Evolutionary conservation across 2,888 invertebrate genomes (phyloP).

Genomic region (Gnatocerus cornutus): DNA sequence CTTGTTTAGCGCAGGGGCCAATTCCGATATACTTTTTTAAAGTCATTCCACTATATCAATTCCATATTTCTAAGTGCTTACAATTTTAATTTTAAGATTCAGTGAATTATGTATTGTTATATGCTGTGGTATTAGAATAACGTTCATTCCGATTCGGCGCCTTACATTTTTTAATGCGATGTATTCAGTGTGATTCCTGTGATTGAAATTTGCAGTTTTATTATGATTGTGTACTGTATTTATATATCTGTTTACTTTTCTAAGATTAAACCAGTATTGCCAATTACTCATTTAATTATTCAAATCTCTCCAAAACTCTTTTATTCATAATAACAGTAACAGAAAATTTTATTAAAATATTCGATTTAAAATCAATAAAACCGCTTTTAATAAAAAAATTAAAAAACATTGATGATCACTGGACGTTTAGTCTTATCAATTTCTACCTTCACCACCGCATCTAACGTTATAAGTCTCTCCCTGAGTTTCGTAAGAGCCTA

Average conservation of each 20-base stretch:
- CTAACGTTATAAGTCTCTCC: conserved; percentile 58
- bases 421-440: conserved; percentile 58
- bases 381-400: too few species aligned
- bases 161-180: conserved; percentile 3
- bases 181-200: conserved; percentile 26
- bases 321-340: too few species aligned
- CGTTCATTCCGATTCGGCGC: conserved; percentile 34
- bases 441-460: conserved; percentile 63
- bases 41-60: conserved; percentile 29
- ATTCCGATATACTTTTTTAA: conserved; percentile 69
- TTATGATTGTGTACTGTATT: conserved; percentile 38
- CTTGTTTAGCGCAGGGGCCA: conserved; percentile 67
- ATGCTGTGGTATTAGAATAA: conserved; percentile 43
- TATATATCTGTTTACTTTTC: conserved; percentile 50
- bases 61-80: conserved; percentile 40
- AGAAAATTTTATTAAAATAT: too few species aligned
- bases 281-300: neutral
- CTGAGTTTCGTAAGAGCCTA: conserved; percentile 62
- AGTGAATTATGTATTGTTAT: conserved; percentile 29
- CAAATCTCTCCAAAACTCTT: too few species aligned
- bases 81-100: conserved; percentile 35
- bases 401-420: conserved; percentile 55
- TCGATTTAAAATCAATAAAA: too few species aligned
- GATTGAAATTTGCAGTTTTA: conserved; percentile 39
- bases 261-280: conserved; percentile 40